Evolutionary conservation across 2,888 invertebrate genomes (phyloP).

Genomic region (Melieria picta): DNA sequence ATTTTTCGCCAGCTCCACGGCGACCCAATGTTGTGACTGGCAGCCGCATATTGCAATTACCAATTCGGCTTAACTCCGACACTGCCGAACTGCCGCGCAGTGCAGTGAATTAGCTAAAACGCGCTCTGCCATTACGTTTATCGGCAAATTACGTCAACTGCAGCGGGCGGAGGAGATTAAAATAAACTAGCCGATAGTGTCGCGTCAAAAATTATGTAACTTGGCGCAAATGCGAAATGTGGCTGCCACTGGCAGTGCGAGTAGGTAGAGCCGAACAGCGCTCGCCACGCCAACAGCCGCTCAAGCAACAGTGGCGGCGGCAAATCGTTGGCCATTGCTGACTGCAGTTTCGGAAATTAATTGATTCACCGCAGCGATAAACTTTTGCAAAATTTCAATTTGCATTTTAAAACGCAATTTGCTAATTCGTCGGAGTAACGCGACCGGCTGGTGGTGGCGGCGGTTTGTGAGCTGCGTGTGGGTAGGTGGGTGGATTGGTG

Average conservation of each 20-base stretch:
- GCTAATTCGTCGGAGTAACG: conserved; percentile 29
- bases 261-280: neutral
- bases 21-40: no score
- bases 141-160: no score
- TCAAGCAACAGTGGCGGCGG: neutral
- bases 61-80: no score
- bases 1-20: no score
- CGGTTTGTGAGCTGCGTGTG: conserved; percentile 21
- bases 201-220: conserved; percentile 24
- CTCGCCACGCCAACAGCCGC: neutral
- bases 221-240: neutral
- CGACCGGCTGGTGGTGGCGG: neutral
- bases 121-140: no score
- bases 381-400: conserved; percentile 36
- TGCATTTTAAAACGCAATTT: conserved; percentile 36
- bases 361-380: conserved; percentile 34
- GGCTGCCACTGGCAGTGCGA: neutral
- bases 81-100: no score
- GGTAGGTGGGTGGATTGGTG: conserved; percentile 2
- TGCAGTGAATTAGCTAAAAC: no score
- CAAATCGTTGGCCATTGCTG: conserved; percentile 8
- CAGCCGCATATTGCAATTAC: no score
- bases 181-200: conserved; percentile 16
- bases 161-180: neutral
- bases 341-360: conserved; percentile 27